Evolutionary conservation across 2,113 vertebrate species (phyloP).

Genomic region (Oreochromis aureus): DNA sequence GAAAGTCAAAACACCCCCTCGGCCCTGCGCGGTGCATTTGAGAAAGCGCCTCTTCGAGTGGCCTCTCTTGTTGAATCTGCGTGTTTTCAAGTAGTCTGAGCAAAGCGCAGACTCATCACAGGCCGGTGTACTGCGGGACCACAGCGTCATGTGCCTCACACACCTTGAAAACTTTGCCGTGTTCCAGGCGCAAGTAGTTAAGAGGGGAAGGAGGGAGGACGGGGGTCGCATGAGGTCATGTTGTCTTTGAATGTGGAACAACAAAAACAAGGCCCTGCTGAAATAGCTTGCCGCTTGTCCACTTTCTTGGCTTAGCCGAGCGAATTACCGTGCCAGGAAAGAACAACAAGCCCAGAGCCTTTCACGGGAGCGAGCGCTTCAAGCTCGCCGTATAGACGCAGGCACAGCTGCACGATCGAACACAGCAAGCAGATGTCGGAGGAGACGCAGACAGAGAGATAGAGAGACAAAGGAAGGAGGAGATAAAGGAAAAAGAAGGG

Average conservation of each 20-base stretch:
- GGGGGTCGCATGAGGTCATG: conserved; percentile 53
- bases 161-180: conserved; percentile 13
- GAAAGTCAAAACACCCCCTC: conserved; percentile 16
- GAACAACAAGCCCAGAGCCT: conserved; percentile 56
- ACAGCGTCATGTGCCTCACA: not conserved
- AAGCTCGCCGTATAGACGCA: conserved; percentile 7
- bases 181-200: not conserved
- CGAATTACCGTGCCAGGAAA: conserved; percentile 56
- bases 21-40: not conserved
- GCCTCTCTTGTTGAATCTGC: conserved; percentile 4
- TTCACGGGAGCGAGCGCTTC: conserved; percentile 37
- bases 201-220: not conserved
- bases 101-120: not conserved
- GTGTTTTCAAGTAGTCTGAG: not conserved
- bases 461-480: not conserved
- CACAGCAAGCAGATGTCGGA: conserved; percentile 39
- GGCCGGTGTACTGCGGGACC: not conserved
- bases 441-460: conserved; percentile 4
- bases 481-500: conserved; percentile 12
- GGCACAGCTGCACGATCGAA: conserved; percentile 33
- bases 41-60: not conserved
- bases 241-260: conserved; percentile 61
- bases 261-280: conserved; percentile 64
- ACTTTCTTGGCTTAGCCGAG: conserved; percentile 55
- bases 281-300: conserved; percentile 57